Evolutionary conservation across 2,888 invertebrate species (phyloP), one percentile per base, ranked within the genome.

Genomic region (Euspilapteryx auroguttella): DNA sequence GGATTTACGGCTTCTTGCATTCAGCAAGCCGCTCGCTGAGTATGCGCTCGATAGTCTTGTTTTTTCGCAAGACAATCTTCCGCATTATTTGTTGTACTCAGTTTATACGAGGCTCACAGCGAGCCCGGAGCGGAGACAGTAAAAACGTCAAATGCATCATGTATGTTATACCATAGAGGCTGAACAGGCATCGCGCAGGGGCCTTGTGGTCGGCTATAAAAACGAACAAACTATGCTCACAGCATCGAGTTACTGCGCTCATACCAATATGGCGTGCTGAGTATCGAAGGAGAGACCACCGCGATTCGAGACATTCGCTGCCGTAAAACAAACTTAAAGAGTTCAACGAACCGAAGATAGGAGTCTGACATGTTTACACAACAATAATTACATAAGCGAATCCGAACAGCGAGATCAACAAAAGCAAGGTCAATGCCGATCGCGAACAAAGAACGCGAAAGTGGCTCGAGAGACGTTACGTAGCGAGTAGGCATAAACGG

Each of bases 391-490:
- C 61, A 61, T 64, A 65, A 68, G 52, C 25, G 14, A 29, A 17
- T 17, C 5, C 17, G 8, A 17, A 17, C 17, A 17, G 17, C 8
- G 17, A 17, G n/a, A 14, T 23, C 14, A 14, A 22, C 28, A 23
- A 24, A 24, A 29, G 47, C 55, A 58, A 58, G 73, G 69, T 73
- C 73, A 73, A 68, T 73, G 69, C 59, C 71, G n/a, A 54, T 51
- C 40, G 40, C 39, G 57, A 61, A 65, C 66, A 61, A 65, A 68
- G 65, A 66, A 61, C 62, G 68, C 59, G 71, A 73, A 71, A 73
- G 73, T 71, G 68, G 59, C 59, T 52, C 52, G 45, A 44, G n/a
- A n/a, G n/a, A n/a, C 46, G 54, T 56, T 55, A 54, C 52, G 58
- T 53, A 45, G 50, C 47, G 14, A 14, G 20, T 2, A 24, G 17